These are phyloP conservation scores for Hemibagrus guttatus DNA, from an alignment of 2,797 vertebrate species.

Conservation along the genomic window DNA sequence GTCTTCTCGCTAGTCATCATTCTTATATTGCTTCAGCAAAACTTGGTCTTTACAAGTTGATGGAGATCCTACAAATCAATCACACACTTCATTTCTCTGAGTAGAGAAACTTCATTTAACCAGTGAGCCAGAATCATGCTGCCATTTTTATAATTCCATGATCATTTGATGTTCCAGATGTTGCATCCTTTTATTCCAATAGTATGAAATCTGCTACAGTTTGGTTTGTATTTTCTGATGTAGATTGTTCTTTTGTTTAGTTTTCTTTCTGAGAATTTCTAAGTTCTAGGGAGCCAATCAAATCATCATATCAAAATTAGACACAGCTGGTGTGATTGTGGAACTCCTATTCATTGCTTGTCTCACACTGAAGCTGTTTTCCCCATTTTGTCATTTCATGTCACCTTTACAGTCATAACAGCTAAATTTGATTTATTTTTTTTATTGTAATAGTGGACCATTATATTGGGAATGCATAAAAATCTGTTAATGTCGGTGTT, in stretches of 20 bases:
- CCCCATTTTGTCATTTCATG: background rate
- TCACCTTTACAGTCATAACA: background rate
- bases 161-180: background rate
- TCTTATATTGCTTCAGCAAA: too few relatives aligned
- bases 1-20: background rate
- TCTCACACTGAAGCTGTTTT: background rate
- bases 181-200: background rate
- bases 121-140: slow-evolving; percentile 1
- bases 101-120: background rate
- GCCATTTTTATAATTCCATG: background rate
- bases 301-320: background rate
- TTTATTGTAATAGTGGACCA: background rate
- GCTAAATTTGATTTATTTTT: background rate
- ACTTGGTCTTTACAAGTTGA: background rate
- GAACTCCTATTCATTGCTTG: background rate
- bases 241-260: background rate
- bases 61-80: background rate
- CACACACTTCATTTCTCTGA: background rate
- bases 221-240: background rate
- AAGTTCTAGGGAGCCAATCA: background rate
- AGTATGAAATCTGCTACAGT: background rate
- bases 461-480: background rate
- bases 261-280: background rate
- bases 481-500: background rate
- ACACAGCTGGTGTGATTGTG: background rate